Base-by-base conservation (phyloP, 2,888 invertebrate species). In the Acleris literana region DNA sequence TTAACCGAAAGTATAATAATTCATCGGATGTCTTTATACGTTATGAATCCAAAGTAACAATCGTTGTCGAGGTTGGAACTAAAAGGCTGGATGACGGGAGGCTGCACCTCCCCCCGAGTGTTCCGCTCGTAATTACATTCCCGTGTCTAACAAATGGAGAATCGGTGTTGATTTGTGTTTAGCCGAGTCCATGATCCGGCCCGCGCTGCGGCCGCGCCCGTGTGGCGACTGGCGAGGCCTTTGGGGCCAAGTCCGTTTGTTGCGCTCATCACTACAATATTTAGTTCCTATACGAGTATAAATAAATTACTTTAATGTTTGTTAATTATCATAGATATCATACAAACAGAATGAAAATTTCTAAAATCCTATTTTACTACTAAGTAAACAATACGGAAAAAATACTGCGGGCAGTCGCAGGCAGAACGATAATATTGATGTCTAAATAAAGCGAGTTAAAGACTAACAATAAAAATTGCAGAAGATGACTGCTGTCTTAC, bases 81-180 rank as follows among this genome's bases (percentile, higher is more conserved):
- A 90, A 91, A 92, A 90, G 89, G 90, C 83, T 84, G 84, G 88
- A 88, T 89, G 90, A 88, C 85, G 87, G 80, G 83, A 77, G 46
- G n/a, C n/a, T 46, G 46, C 46, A 77, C 77, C 68, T 77, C 84
- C 84, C 83, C 77, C 84, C 83, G 86, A 88, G 86, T 87, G 88
- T 88, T 88, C 89, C 89, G 88, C 87, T 90, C 92, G 93, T 93
- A 93, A 93, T 93, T 93, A 93, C 92, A 92, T 93, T 93, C 91
- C 90, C 92, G 90, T 93, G 93, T 93, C 93, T 92, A 93, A 93
- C 93, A 93, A 93, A 93, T 93, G 93, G 93, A 93, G 93, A 93
- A 93, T 93, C 93, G 92, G 88, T 93, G 93, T 93, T 93, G 93
- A 93, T 93, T 93, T 92, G 93, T 92, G 92, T 93, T 90, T 87